Base-by-base conservation (phyloP, 2,797 vertebrate species). In the Enteromius fasciolatus region DNA sequence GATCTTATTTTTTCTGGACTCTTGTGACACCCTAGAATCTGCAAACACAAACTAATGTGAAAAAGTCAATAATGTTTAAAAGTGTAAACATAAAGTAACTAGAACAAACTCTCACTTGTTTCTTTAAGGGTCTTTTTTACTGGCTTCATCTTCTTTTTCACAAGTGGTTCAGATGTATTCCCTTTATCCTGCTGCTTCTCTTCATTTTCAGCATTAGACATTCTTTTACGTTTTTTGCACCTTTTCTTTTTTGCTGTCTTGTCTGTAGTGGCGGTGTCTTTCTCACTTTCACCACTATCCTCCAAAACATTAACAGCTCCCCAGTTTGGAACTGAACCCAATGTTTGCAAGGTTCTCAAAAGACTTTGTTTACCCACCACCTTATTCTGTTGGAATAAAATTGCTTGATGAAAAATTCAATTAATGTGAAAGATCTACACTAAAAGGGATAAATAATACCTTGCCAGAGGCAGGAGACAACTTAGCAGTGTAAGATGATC, bases 321-420 rank as follows among this genome's bases (percentile, higher is more conserved):
- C 94, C 93, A 94, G 5, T 91, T 87, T n/a, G 93, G 93, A 28
- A 92, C 87, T 5, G 93, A 89, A 7, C 93, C 93, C 31, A 95
- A 87, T 0, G 91, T 91, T 88, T 94, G 88, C 64, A 95, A 91
- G 1, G 94, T 95, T 84, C 90, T 89, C 91, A 94, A 73, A 66
- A 95, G 91, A 61, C 94, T 94, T 87, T 91, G 93, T 83, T 92
- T 94, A 46, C 91, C 90, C 36, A 92, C 89, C 70, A 6, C 61
- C 79, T 88, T 93, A 5, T 78, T 11, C 92, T 94, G 77, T 87
- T 39, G 18, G 39, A 36, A 52, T 41, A 2, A 59, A 31, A 33
- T 54, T 39, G 4, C 36, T 10, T 81, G 63, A 44, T 61, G 4
- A 69, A 52, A 23, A 67, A 12, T 18, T 1, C 0, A 57, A 18